Conservation (phyloP, 2,113 vertebrate species). For the Tylochromis polylepis region DNA sequence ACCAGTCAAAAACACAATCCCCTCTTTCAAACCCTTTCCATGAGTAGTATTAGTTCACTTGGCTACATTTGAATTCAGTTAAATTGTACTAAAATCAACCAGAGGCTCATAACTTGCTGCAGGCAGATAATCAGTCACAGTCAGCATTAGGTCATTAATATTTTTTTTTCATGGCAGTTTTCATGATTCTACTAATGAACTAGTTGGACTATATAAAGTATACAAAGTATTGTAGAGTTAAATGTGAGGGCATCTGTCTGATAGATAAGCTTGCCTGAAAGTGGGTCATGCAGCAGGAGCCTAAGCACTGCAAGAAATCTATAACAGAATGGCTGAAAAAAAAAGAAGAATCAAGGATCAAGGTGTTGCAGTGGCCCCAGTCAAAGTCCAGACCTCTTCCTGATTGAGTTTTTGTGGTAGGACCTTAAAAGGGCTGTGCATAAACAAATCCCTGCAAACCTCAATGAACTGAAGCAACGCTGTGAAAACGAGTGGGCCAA, state of each 20-base stretch:
- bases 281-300: neutral
- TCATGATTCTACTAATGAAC: neutral
- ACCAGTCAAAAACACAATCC: too few species aligned
- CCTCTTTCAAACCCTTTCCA: too few species aligned
- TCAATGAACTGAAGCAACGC: neutral
- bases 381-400: neutral
- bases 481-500: neutral
- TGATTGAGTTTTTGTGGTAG: too few species aligned
- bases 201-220: neutral
- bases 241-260: neutral
- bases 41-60: too few species aligned
- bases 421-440: neutral
- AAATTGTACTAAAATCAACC: neutral
- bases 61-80: neutral
- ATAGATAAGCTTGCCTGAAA: neutral
- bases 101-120: neutral
- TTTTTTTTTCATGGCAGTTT: neutral
- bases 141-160: neutral
- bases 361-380: neutral
- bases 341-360: neutral
- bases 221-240: neutral
- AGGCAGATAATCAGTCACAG: neutral
- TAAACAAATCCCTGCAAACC: neutral
- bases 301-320: neutral
- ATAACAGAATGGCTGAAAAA: neutral